Base-by-base conservation (phyloP, 2,888 invertebrate genomes). In the Chromoteleia sp. region DNA sequence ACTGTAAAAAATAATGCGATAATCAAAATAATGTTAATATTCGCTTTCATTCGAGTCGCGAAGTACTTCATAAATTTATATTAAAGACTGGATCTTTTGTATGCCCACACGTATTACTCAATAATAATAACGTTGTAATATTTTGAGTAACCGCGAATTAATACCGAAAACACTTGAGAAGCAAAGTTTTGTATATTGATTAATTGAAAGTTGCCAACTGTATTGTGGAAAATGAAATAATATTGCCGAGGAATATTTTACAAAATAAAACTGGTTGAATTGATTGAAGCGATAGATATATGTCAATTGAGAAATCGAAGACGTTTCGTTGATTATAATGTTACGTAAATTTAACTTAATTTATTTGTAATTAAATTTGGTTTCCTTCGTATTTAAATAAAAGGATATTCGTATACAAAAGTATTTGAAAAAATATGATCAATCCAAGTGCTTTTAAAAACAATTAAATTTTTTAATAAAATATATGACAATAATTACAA, bases 171-270 rank as follows among this genome's bases (percentile, higher is more conserved):
- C 6, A 14, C 39, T 39, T 52, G 29, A 14, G 15, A 30, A 10
- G 14, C 15, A 7, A 52, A 52, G 30, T 52, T 52, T 30, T 52
- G 52, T 30, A 30, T 52, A 52, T 52, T 52, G 52, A 52, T 52
- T 52, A 52, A 52, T 52, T 30, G 52, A 52, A 52, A 52, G 52
- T 52, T 30, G 52, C 15, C 10, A 15, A 30, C 52, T 52, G 14
- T 15, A 30, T 14, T 6, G 52, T 12, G n/a, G 15, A 29, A 52
- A 30, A 52, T 30, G 30, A 30, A 52, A 52, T 30, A 52, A n/a
- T 39, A 39, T 52, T 30, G 30, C 30, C 30, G n/a, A 12, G 3
- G 52, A 15, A 52, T 30, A 15, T 52, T 30, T 52, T 30, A 15
- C 30, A 17, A 52, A 33, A 54, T 33, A 30, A 54, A 54, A 33